These are phyloP conservation scores for Corythoichthys intestinalis DNA, from an alignment of 2,113 vertebrate genomes.

Conservation along the genomic window DNA sequence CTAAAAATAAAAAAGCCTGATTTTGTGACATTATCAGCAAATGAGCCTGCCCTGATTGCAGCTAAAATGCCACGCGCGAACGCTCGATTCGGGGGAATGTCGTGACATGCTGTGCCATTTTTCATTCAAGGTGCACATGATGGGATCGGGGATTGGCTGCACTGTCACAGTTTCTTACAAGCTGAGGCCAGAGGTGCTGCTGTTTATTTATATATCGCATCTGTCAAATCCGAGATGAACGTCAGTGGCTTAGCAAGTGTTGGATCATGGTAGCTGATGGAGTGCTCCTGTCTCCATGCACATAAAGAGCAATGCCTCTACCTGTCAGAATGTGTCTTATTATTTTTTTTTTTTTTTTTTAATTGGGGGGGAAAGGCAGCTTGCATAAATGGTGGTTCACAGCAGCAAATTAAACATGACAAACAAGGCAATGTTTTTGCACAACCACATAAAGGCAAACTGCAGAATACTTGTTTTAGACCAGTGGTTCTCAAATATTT, in stretches of 20 bases:
- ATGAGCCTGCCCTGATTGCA: neutral
- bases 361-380: neutral
- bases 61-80: neutral
- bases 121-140: neutral
- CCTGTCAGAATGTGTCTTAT: slow-evolving; percentile 34
- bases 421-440: neutral
- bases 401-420: neutral
- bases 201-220: slow-evolving; percentile 50
- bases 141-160: neutral
- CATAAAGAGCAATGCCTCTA: slow-evolving; percentile 32
- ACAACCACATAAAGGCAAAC: neutral
- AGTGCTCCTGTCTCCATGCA: slow-evolving; percentile 12
- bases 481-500: no score
- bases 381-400: neutral
- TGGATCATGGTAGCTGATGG: slow-evolving; percentile 9
- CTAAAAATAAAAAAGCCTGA: neutral
- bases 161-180: slow-evolving; percentile 35
- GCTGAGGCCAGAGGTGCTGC: slow-evolving; percentile 29
- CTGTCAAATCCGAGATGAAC: slow-evolving; percentile 45
- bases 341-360: slow-evolving; percentile 26
- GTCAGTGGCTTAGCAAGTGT: slow-evolving; percentile 32
- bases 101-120: neutral
- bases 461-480: neutral
- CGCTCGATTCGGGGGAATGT: neutral
- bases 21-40: slow-evolving; percentile 4